Evolutionary conservation across 2,797 vertebrate genomes (phyloP).

Genomic region (Nannoperca obscura): DNA sequence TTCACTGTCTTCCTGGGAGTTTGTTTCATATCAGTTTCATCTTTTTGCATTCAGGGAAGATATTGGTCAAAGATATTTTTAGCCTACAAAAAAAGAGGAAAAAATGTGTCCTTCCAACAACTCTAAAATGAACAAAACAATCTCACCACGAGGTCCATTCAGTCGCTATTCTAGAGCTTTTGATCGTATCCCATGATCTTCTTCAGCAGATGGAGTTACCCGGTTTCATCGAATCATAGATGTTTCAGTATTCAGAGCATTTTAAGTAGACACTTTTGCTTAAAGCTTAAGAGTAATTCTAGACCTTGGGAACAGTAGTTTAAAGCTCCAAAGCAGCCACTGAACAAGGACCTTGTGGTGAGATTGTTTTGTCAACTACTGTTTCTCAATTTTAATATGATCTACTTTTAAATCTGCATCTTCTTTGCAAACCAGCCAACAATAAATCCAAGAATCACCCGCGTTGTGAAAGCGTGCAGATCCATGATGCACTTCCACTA

Average conservation of each 20-base stretch:
- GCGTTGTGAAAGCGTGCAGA: no score
- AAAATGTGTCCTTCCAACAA: neutral
- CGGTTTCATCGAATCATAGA: neutral
- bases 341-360: neutral
- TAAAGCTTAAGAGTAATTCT: neutral
- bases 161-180: neutral
- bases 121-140: neutral
- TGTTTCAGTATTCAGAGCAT: neutral
- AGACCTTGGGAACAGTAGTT: neutral
- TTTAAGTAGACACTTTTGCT: neutral
- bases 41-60: slow-evolving; percentile 37
- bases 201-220: neutral
- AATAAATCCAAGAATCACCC: neutral
- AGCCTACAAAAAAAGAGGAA: neutral
- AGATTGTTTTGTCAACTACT: neutral
- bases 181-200: neutral
- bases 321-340: neutral
- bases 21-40: slow-evolving; percentile 51
- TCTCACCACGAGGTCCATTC: neutral
- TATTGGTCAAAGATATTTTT: slow-evolving; percentile 41
- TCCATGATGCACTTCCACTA: neutral
- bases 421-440: neutral
- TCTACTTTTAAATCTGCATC: no score
- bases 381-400: neutral
- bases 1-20: slow-evolving; percentile 18